These are phyloP conservation scores for Drosophila testacea DNA, from an alignment of 2,888 invertebrate genomes.

Conservation along the genomic window DNA sequence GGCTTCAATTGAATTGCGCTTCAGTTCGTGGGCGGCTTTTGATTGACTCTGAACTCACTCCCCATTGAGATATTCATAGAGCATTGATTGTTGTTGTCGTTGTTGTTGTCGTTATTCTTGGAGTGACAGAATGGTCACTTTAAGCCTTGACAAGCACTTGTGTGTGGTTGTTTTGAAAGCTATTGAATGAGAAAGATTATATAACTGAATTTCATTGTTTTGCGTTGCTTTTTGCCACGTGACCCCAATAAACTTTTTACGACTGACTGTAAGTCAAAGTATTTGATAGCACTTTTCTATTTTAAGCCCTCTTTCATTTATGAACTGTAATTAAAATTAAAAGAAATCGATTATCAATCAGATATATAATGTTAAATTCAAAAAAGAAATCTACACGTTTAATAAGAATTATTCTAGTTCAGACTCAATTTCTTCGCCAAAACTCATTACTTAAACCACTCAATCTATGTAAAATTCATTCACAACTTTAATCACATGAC, in stretches of 20 bases:
- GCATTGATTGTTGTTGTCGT: conserved; percentile 33
- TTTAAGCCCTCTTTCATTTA: background rate
- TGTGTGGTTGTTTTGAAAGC: background rate
- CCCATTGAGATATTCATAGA: conserved; percentile 5
- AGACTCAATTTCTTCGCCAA: too few relatives aligned
- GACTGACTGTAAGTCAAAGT: background rate
- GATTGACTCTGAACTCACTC: conserved; percentile 40
- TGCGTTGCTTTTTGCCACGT: background rate
- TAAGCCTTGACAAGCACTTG: conserved; percentile 25
- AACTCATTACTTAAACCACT: background rate
- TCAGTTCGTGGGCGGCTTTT: conserved; percentile 47
- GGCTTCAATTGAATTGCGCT: conserved; percentile 46
- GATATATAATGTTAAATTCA: too few relatives aligned
- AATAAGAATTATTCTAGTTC: too few relatives aligned
- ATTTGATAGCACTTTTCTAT: background rate
- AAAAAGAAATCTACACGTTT: too few relatives aligned
- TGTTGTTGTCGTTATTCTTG: conserved; percentile 33
- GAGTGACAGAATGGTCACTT: conserved; percentile 17
- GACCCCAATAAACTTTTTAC: background rate
- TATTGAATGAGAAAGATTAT: conserved; percentile 6
- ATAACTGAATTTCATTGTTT: conserved; percentile 5
- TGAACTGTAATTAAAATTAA: too few relatives aligned
- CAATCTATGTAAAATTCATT: conserved; percentile 5
- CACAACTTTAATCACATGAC: conserved; percentile 13
- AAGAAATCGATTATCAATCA: too few relatives aligned